Evolutionary conservation across 2,888 invertebrate species (phyloP), one percentile per base, ranked within the genome.

Genomic region (Drosophila flavopinicola): DNA sequence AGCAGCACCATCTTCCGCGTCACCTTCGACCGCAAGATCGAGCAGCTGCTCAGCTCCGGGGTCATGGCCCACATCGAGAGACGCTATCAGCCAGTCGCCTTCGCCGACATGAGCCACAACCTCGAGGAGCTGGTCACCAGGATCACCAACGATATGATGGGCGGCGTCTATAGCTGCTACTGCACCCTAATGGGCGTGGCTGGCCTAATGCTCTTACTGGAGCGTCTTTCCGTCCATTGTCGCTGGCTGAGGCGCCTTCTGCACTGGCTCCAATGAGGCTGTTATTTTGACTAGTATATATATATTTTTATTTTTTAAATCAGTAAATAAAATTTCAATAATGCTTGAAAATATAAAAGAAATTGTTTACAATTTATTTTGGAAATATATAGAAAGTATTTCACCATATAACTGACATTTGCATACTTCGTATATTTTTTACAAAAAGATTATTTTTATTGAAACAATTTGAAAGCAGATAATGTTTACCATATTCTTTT

Each of bases 11-110:
- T 83, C 3, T 66, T 82, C 1, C 65, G 63, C 13, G 41, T 52
- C 1, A 56, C 59, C 10, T 56, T 89, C 24, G 75, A 89, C 53
- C 52, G 70, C 3, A 83, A 78, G 38, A 64, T 89, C 6, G 66
- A 74, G 4, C 66, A 75, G 24, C 44, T 89, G 15, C 51, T 58
- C 10, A 49, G 63, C 29, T 66, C 83, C 0, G 89, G 89, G 0
- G 76, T 89, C 0, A 30, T 78, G 3, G 30, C 52, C 0, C 78
- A 78, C 20, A 70, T 79, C n/a, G 74, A 57, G 7, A 35, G 52
- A 2, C 53, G 67, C 0, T 79, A 76, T 10, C 25, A 68, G 35
- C 37, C 45, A 3, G 15, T 41, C 1, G 17, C 11, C 1, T 39
- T 47, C 1, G 42, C 13, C 6, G 39, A 64, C 1, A 32, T 29